These are phyloP conservation scores for Homalodisca vitripennis DNA, from an alignment of 1,140 invertebrate genomes.

Conservation along the genomic window DNA sequence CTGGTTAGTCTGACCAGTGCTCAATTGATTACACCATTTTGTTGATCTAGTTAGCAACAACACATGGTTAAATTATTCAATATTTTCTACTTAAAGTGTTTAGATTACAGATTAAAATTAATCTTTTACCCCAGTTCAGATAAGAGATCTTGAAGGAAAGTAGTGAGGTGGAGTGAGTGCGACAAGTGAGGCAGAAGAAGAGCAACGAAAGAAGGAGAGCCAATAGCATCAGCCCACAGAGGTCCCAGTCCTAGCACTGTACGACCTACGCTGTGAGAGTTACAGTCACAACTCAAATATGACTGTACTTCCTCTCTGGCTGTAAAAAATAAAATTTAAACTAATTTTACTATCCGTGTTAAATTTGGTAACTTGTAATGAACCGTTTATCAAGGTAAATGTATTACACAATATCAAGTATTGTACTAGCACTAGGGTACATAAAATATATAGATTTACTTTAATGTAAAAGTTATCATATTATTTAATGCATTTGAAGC, in stretches of 20 bases:
- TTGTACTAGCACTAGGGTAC: too few relatives aligned
- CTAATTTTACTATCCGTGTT: neutral
- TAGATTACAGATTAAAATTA: too few relatives aligned
- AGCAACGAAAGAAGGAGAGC: neutral
- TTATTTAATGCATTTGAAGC: too few relatives aligned
- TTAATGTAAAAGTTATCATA: too few relatives aligned
- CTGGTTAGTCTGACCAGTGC: too few relatives aligned
- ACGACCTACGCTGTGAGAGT: neutral
- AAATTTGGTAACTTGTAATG: neutral
- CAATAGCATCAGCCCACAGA: neutral
- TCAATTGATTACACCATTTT: too few relatives aligned
- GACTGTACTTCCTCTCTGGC: neutral
- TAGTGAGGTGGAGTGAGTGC: neutral
- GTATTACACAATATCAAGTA: neutral
- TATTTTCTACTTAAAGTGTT: too few relatives aligned
- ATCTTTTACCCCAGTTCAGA: neutral
- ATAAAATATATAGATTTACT: too few relatives aligned
- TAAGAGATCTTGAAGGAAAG: neutral
- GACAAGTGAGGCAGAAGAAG: neutral
- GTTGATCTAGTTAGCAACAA: too few relatives aligned
- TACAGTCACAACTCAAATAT: neutral
- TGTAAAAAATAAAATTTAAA: neutral
- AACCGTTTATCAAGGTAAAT: neutral
- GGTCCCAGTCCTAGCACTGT: constrained; percentile 3
- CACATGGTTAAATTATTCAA: too few relatives aligned